Evolutionary conservation across 2,888 invertebrate genomes (phyloP), one percentile per base, ranked within the genome.

Genomic region (Oeneis ivallda): DNA sequence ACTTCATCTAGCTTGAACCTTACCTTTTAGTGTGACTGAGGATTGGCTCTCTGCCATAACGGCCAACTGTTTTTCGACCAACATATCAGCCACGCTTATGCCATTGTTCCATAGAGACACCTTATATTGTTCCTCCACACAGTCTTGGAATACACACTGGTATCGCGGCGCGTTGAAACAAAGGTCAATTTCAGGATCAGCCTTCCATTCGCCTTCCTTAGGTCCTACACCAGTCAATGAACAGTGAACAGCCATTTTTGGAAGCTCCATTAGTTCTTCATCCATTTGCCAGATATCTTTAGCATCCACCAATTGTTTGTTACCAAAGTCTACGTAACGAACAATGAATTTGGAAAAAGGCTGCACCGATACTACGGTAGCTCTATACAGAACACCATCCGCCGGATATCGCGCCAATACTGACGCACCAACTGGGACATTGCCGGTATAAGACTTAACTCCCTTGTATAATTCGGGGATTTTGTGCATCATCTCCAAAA

Each of bases 301-400:
- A 0, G 90, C 87, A 54, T 93, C 92, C 0, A 96, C 94, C 0
- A 93, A 86, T 49, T 94, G 93, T 64, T 93, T 93, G 76, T 96
- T 96, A 3, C 96, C 96, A 74, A 95, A 96, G 82, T 96, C 96
- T 0, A 96, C 92, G 76, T 95, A 96, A 34, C 93, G 92, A 0
- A 96, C 95, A 65, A 94, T 93, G 79, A 94, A 94, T 73, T 94
- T 93, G 1, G 93, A 92, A 50, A 91, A 83, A 70, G 93, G 92
- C 67, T 93, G 93, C 52, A 92, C 89, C 3, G 94, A 92, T 0
- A 94, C 79, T 0, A 96, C 87, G 43, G 93, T 93, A 0, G 95
- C 96, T 59, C 96, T 89, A 79, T 96, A 95, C 17, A 96, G 81
- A 2, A 94, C 94, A 11, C 93, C 93, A 75, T 96, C 96, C 52